These are phyloP conservation scores for Lutra lutra DNA, from an alignment of 2,797 vertebrate genomes.

Conservation along the genomic window DNA sequence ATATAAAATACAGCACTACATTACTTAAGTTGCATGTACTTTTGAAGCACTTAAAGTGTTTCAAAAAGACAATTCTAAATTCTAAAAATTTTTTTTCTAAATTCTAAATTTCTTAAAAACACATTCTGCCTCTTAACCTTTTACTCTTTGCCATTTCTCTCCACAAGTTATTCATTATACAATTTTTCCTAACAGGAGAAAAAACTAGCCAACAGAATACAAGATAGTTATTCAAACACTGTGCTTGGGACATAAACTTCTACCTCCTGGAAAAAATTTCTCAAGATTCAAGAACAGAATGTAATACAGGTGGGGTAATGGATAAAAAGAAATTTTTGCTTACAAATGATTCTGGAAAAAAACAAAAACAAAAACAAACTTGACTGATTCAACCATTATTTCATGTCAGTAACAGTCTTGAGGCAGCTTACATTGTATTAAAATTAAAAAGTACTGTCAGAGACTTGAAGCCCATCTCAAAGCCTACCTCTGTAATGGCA, in stretches of 20 bases:
- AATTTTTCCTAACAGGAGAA: background rate
- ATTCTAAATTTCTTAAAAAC: conserved; percentile 1
- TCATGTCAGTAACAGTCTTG: background rate
- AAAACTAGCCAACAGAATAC: background rate
- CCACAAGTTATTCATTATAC: background rate
- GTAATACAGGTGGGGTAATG: background rate
- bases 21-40: background rate
- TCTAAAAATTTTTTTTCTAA: background rate
- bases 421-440: background rate
- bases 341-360: background rate
- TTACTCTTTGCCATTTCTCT: background rate
- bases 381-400: background rate
- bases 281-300: background rate
- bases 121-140: background rate
- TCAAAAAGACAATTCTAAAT: background rate
- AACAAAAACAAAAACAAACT: background rate
- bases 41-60: background rate
- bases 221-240: background rate
- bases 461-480: background rate
- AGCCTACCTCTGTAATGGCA: conserved; percentile 98
- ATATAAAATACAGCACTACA: background rate
- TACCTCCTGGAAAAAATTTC: background rate
- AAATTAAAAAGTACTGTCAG: background rate
- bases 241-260: background rate
- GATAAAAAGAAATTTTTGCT: background rate